Base-by-base conservation (phyloP, 1,140 invertebrate genomes). In the Drosophila santomea region DNA sequence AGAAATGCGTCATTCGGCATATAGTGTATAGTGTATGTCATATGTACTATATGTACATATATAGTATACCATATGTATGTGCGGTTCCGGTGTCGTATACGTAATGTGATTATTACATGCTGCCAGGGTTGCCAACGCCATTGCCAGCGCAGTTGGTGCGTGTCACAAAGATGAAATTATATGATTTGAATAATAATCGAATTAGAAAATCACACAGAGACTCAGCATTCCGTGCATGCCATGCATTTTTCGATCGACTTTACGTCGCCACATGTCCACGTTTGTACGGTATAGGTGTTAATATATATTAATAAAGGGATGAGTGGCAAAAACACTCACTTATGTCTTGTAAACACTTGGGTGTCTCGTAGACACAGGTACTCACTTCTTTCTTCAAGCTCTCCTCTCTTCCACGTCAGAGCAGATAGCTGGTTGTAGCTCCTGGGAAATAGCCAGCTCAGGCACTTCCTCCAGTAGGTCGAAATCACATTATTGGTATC, bases 121-220 rank as follows among this genome's bases (percentile, higher is more conserved):
- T 62, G 68, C 55, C 69, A 78, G 52, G 64, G 52, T 62, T 76
- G 60, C 36, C 44, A 43, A 44, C 38, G 36, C 45, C 61, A 61
- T 28, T 17, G 17, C 20, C 20, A 2, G 20, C 47, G 11, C 45
- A 38, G 2, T 44, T 58, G 52, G 50, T 51, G 74, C 66, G 82
- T 75, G 72, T 39, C 54, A 35, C 43, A 71, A 72, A 78, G 56
- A 88, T 90, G 74, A 73, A 89, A 73, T 89, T 89, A 80, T 89
- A 84, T 89, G 84, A 84, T 89, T 89, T 89, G 84, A 89, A 89
- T 89, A 89, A 80, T 84, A 89, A 89, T 89, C 78, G 85, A 89
- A 89, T 89, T 89, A 89, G 74, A 64, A 78, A 80, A 80, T 89
- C 80, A 89, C 74, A 80, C 74, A 80, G 64, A 71, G 77, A 68